Evolutionary conservation across 2,113 vertebrate species (phyloP).

Genomic region (Struthidea cinerea): DNA sequence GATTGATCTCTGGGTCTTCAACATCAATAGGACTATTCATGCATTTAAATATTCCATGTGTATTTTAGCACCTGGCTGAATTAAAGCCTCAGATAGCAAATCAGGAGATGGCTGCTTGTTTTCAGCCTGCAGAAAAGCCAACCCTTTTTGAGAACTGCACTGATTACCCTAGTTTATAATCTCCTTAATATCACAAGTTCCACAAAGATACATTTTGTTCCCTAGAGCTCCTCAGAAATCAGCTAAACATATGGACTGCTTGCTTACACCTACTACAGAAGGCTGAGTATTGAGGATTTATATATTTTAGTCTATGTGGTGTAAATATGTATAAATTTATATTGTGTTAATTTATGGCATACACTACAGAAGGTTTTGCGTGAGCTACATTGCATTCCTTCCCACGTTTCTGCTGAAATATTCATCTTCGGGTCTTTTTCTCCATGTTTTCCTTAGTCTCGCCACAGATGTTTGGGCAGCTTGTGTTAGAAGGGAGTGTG

Average conservation of each 20-base stretch:
- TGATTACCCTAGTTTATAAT: slow-evolving; percentile 41
- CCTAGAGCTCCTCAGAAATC: slow-evolving; percentile 67
- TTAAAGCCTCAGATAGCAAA: slow-evolving; percentile 10
- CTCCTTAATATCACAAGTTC: slow-evolving; percentile 54
- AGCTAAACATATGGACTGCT: slow-evolving; percentile 78
- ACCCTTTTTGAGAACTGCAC: slow-evolving; percentile 2
- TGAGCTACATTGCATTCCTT: slow-evolving; percentile 74
- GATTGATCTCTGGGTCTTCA: slow-evolving; percentile 2
- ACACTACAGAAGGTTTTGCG: slow-evolving; percentile 77
- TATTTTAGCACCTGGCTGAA: slow-evolving; percentile 41
- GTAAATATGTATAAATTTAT: slow-evolving; percentile 83
- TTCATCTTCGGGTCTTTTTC: slow-evolving; percentile 70
- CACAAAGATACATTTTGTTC: slow-evolving; percentile 66
- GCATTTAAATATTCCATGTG: background rate
- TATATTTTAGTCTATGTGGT: slow-evolving; percentile 79
- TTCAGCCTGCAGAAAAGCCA: slow-evolving; percentile 30
- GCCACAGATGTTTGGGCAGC: slow-evolving; percentile 74
- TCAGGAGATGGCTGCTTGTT: background rate
- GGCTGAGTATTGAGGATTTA: slow-evolving; percentile 78
- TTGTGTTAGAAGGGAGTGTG: slow-evolving; percentile 54
- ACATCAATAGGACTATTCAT: slow-evolving; percentile 13
- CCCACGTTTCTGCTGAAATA: slow-evolving; percentile 79
- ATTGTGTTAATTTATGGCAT: slow-evolving; percentile 83
- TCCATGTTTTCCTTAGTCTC: slow-evolving; percentile 71
- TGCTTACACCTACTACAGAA: slow-evolving; percentile 77